phyloP scores from a whole-genome alignment of 92 coral and sea anemone species.

The Muricea muricata region DNA sequence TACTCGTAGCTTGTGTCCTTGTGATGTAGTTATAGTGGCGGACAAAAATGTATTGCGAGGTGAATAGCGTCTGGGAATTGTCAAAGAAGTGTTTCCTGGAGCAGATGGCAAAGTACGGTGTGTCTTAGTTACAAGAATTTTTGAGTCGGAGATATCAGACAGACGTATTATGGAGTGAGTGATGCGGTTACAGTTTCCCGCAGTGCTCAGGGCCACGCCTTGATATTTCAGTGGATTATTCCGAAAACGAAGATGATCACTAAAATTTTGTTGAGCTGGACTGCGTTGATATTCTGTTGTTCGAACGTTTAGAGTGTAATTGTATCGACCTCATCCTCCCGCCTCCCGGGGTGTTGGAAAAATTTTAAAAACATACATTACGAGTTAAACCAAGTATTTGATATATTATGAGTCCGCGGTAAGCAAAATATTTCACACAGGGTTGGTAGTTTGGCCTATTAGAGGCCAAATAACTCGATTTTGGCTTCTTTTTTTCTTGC shows the following conservation, averaged over 20 bases:
- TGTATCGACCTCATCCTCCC: slow-evolving; percentile 23
- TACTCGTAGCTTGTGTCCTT: slow-evolving; percentile 52
- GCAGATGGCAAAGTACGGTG: neutral
- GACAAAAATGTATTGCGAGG: slow-evolving; percentile 68
- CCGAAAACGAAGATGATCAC: neutral
- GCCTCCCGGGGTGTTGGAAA: neutral
- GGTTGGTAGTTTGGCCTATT: no score
- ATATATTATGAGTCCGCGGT: neutral
- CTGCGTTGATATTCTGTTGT: neutral
- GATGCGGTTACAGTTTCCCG: slow-evolving; percentile 25
- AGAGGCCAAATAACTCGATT: no score
- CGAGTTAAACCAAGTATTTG: neutral
- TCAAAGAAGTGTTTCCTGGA: slow-evolving; percentile 49
- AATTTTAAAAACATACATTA: neutral
- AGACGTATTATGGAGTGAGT: slow-evolving; percentile 3
- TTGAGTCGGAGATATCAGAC: neutral
- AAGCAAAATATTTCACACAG: no score
- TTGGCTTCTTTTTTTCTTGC: no score
- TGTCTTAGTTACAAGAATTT: neutral
- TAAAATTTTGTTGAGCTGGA: no score
- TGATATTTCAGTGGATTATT: slow-evolving; percentile 58
- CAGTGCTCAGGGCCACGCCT: slow-evolving; percentile 54
- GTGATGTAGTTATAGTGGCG: slow-evolving; percentile 71
- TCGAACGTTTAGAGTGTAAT: no score
- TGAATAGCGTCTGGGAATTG: slow-evolving; percentile 43